Percentiles rank a stretch among this genome's conserved stretches.
phyloP scores from a whole-genome alignment of 2,888 invertebrate genomes.

The Teinopalpus imperialis region DNA sequence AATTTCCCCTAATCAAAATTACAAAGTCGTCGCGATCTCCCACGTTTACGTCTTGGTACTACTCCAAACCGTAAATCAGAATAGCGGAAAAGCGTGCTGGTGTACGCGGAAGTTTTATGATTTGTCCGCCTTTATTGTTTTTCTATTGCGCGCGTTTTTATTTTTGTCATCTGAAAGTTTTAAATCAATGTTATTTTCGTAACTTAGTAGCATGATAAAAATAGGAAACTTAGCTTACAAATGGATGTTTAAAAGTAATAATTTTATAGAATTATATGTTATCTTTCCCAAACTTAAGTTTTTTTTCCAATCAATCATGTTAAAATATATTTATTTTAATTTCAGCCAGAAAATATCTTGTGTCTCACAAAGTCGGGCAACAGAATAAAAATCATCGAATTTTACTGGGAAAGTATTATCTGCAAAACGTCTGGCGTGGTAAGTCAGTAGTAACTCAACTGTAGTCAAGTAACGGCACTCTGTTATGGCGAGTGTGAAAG shows the following conservation, averaged over 20 bases:
- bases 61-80: slow-evolving; percentile 69
- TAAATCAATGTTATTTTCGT: too few relatives aligned
- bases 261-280: too few relatives aligned
- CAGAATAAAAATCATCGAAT: slow-evolving; percentile 99
- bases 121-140: slow-evolving; percentile 44
- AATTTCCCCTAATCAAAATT: slow-evolving; percentile 23
- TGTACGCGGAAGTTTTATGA: slow-evolving; percentile 65
- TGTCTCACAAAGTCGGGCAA: slow-evolving; percentile 98
- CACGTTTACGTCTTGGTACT: slow-evolving; percentile 48
- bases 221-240: too few relatives aligned
- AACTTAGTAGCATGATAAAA: too few relatives aligned
- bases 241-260: too few relatives aligned
- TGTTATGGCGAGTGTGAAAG: too few relatives aligned
- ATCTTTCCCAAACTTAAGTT: too few relatives aligned
- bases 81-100: slow-evolving; percentile 64
- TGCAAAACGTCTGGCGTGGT: too few relatives aligned
- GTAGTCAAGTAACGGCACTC: too few relatives aligned
- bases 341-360: slow-evolving; percentile 98
- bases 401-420: too few relatives aligned
- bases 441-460: too few relatives aligned
- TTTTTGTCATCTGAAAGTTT: slow-evolving; percentile 28
- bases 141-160: slow-evolving; percentile 35
- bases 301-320: too few relatives aligned
- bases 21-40: slow-evolving; percentile 27
- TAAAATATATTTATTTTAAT: slow-evolving; percentile 25